Base-by-base conservation (phyloP, 2,113 vertebrate species). In the Centrocercus urophasianus region DNA sequence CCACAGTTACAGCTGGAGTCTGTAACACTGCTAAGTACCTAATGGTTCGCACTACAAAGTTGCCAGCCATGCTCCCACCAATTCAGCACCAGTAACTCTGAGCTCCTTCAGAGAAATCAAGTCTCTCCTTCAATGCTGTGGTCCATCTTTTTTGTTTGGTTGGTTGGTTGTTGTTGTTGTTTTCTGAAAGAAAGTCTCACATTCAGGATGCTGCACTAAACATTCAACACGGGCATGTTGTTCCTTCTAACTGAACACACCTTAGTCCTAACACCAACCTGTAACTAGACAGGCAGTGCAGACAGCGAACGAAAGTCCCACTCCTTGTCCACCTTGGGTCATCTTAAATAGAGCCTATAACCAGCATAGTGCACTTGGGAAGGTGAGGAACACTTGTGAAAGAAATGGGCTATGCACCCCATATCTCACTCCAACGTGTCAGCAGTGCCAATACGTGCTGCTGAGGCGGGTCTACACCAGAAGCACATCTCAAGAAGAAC, bases 391-490 rank as follows among this genome's bases (percentile, higher is more conserved):
- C 43, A 20, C 43, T 8, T n/a, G 70, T 0, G 1, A 63, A 86
- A 38, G 36, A 71, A 66, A 25, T 0, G 1, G 11, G 42, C 24
- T 28, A 50, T 2, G 34, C 4, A 47, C 32, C 25, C 61, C 61
- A 45, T 0, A 5, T 54, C 56, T 56, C 1, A 0, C 13, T 74
- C 40, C 38, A 8, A n/a, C 8, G 50, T 10, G 2, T 18, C 80
- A 77, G 43, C 56, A 56, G 24, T 50, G 89, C 60, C 38, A 88
- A 86, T 36, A n/a, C 42, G 34, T 1, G 1, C 13, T 38, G 73
- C 61, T 34, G 19, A 67, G 38, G 52, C 34, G 67, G 34, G 42
- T n/a, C 32, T 67, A 54, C 16, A 83, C n/a, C 1, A 0, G 45
- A 85, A 79, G 25, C 13, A 32, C 5, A 72, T 7, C 6, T 25